Evolutionary conservation across 2,797 vertebrate species (phyloP).

Genomic region (Botia almorhae): DNA sequence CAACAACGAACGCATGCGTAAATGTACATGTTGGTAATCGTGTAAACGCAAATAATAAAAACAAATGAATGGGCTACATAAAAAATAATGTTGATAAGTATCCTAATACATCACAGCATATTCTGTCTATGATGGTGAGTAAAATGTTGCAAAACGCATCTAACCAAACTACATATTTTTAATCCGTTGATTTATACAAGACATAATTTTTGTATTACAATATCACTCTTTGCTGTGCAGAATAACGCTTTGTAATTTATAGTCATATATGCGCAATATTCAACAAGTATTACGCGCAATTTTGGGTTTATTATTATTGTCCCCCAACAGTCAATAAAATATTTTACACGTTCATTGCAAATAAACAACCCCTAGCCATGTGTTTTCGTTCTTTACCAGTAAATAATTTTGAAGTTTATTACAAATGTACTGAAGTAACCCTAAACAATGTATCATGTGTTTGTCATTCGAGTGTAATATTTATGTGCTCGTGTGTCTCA

Average conservation of each 20-base stretch:
- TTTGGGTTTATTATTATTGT: constrained; percentile 16
- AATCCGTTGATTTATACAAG: background rate
- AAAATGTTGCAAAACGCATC: background rate
- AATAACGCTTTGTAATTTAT: background rate
- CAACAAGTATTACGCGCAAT: background rate
- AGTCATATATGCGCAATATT: constrained; percentile 3
- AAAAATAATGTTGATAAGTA: background rate
- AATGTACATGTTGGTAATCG: background rate
- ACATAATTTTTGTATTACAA: background rate
- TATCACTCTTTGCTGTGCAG: background rate
- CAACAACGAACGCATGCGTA: background rate
- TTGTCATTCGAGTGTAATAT: background rate
- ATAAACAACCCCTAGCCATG: constrained; percentile 16
- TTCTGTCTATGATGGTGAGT: background rate
- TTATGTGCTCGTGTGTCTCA: background rate
- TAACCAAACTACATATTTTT: background rate
- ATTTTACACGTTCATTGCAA: constrained; percentile 6
- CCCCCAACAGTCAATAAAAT: constrained; percentile 6
- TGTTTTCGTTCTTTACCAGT: constrained; percentile 24
- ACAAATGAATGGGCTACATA: background rate
- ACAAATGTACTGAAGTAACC: constrained; percentile 4
- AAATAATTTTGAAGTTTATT: background rate
- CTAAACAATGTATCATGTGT: constrained; percentile 3
- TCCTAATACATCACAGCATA: background rate
- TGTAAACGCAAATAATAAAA: constrained; percentile 2